Percentiles rank a stretch among this genome's conserved stretches.
Conservation (phyloP, 2,113 vertebrate genomes). For the Xenopus laevis region DNA sequence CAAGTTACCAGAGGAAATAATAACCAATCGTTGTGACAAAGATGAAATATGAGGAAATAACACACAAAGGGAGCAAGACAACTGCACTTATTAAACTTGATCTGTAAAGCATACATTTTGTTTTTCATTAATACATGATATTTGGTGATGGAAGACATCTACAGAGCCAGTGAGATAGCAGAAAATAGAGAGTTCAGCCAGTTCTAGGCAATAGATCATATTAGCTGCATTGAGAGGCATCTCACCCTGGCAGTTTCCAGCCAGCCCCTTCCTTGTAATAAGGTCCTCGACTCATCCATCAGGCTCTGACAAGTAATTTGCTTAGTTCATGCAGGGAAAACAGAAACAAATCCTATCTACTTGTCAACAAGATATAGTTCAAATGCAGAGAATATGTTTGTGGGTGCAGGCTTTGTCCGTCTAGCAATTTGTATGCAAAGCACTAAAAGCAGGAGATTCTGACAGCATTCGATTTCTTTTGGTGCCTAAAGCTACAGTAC, state of each 20-base stretch:
- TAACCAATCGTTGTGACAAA: background rate
- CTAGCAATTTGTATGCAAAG: no score
- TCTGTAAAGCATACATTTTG: constrained; percentile 11
- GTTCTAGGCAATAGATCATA: background rate
- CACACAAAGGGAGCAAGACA: background rate
- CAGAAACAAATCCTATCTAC: constrained; percentile 44
- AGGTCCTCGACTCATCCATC: constrained; percentile 1
- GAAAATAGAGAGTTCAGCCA: background rate
- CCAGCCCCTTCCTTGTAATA: constrained; percentile 18
- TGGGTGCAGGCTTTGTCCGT: background rate
- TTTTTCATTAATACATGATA: background rate
- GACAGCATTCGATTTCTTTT: no score
- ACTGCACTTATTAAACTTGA: constrained; percentile 12
- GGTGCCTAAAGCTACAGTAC: no score
- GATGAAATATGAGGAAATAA: constrained; percentile 18
- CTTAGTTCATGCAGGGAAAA: constrained; percentile 4
- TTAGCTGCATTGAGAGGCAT: constrained; percentile 11
- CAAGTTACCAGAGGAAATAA: no score
- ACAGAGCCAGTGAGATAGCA: background rate
- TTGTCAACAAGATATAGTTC: constrained; percentile 34
- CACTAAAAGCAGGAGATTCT: background rate
- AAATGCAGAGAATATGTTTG: constrained; percentile 25
- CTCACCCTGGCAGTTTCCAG: constrained; percentile 16
- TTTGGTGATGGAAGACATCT: background rate
- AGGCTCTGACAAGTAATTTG: constrained; percentile 25